phyloP scores from a whole-genome alignment of 2,888 invertebrate species.

The Habroteleia sp. region DNA sequence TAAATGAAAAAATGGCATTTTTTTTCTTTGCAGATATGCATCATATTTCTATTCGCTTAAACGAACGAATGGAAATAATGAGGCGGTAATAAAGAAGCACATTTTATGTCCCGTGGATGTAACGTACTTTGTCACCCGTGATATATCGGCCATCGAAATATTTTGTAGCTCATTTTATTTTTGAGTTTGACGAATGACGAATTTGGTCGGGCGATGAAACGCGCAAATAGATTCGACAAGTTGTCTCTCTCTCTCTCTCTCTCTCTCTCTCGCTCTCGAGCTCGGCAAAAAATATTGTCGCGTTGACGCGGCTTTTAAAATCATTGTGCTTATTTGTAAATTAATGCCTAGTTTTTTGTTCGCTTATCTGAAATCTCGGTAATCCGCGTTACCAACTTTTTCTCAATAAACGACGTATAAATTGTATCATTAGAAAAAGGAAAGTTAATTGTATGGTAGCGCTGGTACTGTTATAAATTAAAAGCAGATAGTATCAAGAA shows the following conservation, averaged over 20 bases:
- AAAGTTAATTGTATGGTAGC: conserved; percentile 49
- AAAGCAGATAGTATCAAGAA: conserved; percentile 37
- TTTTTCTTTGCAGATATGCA: background rate
- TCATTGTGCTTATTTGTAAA: conserved; percentile 3
- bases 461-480: conserved; percentile 41
- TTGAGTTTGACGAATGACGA: conserved; percentile 14
- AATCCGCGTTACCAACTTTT: conserved; percentile 28
- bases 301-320: conserved; percentile 3
- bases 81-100: conserved; percentile 9
- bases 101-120: conserved; percentile 1
- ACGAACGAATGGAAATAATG: conserved; percentile 9
- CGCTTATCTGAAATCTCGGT: conserved; percentile 33
- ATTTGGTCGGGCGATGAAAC: conserved; percentile 9
- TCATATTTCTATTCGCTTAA: background rate
- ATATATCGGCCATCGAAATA: background rate
- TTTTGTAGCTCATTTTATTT: conserved; percentile 10
- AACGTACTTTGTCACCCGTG: background rate
- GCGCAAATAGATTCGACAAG: background rate
- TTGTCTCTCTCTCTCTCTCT: no score
- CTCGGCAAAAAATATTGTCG: background rate
- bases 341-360: conserved; percentile 18
- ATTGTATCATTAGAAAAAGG: conserved; percentile 55
- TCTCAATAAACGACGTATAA: conserved; percentile 35
- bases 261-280: no score
- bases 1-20: background rate